Percentiles rank a stretch among this genome's conserved stretches.
Evolutionary conservation across 2,797 vertebrate species (phyloP).

Genomic region (Ceryle rudis): DNA sequence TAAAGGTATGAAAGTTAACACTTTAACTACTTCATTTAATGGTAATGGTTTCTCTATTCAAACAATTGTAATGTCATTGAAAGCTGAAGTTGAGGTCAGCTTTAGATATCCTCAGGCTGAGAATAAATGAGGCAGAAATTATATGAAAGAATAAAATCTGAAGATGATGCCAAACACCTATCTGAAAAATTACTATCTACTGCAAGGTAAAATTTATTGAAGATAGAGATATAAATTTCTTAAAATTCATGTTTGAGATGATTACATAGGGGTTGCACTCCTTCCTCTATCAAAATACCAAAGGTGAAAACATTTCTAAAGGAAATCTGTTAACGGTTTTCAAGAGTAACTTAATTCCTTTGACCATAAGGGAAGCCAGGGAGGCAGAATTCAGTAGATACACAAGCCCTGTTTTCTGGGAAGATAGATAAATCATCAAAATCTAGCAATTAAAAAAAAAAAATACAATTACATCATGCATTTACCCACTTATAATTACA

Average conservation of each 20-base stretch:
- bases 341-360: neutral
- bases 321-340: neutral
- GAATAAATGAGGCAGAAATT: neutral
- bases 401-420: neutral
- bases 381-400: neutral
- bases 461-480: neutral
- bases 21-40: neutral
- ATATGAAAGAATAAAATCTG: neutral
- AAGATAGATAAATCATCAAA: neutral
- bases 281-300: neutral
- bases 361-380: neutral
- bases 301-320: neutral
- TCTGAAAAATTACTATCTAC: neutral
- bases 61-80: neutral
- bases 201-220: neutral
- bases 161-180: neutral
- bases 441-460: accelerated
- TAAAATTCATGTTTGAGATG: neutral
- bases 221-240: neutral
- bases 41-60: neutral
- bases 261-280: neutral
- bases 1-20: neutral
- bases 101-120: neutral
- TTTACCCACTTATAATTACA: neutral
- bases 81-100: neutral